These are phyloP conservation scores for Mesocentrotus franciscanus DNA, from an alignment of 53 echinoderm and acorn worm species.

Conservation along the genomic window DNA sequence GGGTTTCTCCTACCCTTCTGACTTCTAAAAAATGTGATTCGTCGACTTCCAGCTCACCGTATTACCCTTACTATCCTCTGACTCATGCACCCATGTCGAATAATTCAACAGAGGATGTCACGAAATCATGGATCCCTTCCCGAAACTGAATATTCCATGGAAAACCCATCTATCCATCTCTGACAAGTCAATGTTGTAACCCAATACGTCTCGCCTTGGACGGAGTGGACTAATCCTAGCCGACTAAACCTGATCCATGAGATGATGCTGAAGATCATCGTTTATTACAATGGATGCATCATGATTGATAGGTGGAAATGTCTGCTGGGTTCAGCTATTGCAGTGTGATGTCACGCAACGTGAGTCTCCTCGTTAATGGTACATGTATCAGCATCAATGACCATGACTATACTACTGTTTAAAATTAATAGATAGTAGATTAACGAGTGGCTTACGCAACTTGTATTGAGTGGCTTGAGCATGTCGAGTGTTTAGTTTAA, in stretches of 20 bases:
- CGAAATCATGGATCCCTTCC: neutral
- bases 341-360: neutral
- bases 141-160: neutral
- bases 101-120: neutral
- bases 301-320: neutral
- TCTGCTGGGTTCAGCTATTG: constrained; percentile 2
- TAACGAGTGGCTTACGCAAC: too few relatives aligned
- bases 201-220: neutral
- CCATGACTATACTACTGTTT: neutral
- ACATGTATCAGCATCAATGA: neutral
- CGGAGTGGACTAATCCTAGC: neutral
- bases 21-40: neutral
- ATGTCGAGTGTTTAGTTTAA: neutral
- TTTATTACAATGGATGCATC: neutral
- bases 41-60: neutral
- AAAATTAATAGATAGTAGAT: neutral
- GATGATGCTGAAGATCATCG: constrained; percentile 24
- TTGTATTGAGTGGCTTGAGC: neutral
- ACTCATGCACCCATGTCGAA: neutral
- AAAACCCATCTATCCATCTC: neutral
- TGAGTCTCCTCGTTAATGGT: neutral
- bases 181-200: neutral
- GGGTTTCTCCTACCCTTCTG: neutral
- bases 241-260: neutral
- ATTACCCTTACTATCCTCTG: neutral